Conservation (phyloP, 1,140 invertebrate species). For the Drosophila orena region DNA sequence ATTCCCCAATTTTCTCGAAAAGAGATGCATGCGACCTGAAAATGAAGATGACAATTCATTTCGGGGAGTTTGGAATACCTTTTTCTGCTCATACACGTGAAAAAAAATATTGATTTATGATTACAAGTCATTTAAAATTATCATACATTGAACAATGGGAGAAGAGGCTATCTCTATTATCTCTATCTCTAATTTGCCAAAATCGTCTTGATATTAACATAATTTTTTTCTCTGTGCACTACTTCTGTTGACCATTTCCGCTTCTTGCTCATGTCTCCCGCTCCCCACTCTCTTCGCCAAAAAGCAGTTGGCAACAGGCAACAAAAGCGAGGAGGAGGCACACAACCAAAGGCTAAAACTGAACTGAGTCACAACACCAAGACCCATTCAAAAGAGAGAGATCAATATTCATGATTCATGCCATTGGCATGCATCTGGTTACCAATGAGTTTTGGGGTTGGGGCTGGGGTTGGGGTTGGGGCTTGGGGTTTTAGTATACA, state of each 20-base stretch:
- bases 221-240: not conserved
- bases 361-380: conserved; percentile 44
- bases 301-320: conserved; percentile 39
- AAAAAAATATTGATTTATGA: not conserved
- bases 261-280: conserved; percentile 32
- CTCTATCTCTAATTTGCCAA: too few relatives aligned
- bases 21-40: conserved; percentile 22
- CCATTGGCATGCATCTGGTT: conserved; percentile 61
- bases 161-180: too few relatives aligned
- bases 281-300: conserved; percentile 23
- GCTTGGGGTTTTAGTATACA: not conserved
- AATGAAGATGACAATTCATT: conserved; percentile 45
- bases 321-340: conserved; percentile 7
- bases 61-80: conserved; percentile 37
- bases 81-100: conserved; percentile 1
- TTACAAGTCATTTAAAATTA: not conserved
- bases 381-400: conserved; percentile 29
- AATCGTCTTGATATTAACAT: not conserved
- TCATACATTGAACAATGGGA: too few relatives aligned
- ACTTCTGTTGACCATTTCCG: conserved; percentile 37
- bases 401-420: conserved; percentile 70
- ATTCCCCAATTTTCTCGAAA: conserved; percentile 15
- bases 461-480: not conserved
- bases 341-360: conserved; percentile 10
- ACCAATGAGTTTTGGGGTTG: conserved; percentile 36